Conservation (phyloP, 2,888 invertebrate genomes). For the Drosophila phalerata region DNA sequence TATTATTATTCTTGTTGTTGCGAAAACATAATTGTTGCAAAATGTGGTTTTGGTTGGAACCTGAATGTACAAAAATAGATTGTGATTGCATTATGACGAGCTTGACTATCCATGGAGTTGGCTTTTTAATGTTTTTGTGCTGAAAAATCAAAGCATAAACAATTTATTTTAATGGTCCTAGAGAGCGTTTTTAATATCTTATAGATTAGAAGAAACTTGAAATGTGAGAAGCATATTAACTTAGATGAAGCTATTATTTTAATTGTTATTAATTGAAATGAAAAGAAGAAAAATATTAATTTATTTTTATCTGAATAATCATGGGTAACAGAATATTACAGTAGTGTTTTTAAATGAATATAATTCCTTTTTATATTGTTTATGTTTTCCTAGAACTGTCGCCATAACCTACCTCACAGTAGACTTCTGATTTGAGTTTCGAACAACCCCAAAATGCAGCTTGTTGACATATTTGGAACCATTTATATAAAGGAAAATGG, state of each 20-base stretch:
- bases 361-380: background rate
- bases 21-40: slow-evolving; percentile 71
- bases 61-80: slow-evolving; percentile 46
- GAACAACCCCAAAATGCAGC: slow-evolving; percentile 13
- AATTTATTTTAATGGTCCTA: background rate
- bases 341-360: too few relatives aligned
- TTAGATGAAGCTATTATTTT: background rate
- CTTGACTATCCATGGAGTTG: slow-evolving; percentile 20
- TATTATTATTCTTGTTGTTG: slow-evolving; percentile 31
- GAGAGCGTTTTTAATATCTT: background rate
- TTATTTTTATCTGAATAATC: too few relatives aligned
- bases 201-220: background rate
- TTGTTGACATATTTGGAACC: slow-evolving; percentile 61
- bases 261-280: too few relatives aligned
- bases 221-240: background rate
- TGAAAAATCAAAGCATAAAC: slow-evolving; percentile 1
- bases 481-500: slow-evolving; percentile 51
- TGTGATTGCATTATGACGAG: slow-evolving; percentile 51
- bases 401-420: background rate
- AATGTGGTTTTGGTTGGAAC: slow-evolving; percentile 57
- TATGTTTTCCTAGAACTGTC: background rate
- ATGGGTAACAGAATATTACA: background rate
- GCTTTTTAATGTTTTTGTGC: slow-evolving; percentile 23
- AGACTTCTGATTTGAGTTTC: too few relatives aligned
- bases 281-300: too few relatives aligned